Conservation (phyloP, 2,113 vertebrate genomes). For the Hepsetus odoe region DNA sequence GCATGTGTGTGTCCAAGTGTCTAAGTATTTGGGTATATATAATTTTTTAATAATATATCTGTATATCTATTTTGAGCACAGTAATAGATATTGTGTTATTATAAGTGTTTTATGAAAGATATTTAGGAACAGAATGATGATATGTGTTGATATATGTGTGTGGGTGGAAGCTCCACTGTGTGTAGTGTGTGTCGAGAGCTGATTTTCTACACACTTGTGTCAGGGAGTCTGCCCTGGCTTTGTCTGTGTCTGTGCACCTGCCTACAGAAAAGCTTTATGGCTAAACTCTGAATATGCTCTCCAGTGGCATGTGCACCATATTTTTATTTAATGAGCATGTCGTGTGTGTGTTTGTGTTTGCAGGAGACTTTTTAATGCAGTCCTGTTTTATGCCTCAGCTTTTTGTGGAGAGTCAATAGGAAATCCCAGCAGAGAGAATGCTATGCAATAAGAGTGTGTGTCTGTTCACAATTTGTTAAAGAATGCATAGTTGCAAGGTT, state of each 20-base stretch:
- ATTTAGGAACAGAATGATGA: conserved; percentile 28
- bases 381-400: conserved; percentile 61
- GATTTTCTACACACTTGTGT: conserved; percentile 31
- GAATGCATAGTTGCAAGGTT: conserved; percentile 34
- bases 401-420: conserved; percentile 71
- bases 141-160: conserved; percentile 36
- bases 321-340: conserved; percentile 39
- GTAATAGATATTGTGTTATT: not conserved
- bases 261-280: conserved; percentile 47
- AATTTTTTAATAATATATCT: no score
- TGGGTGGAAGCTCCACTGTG: conserved; percentile 33
- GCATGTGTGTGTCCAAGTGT: conserved; percentile 20
- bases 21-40: conserved; percentile 37
- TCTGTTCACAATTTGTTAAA: conserved; percentile 25
- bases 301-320: conserved; percentile 46
- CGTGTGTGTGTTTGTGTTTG: conserved; percentile 13
- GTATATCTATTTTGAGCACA: conserved; percentile 22
- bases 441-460: conserved; percentile 34
- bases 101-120: not conserved
- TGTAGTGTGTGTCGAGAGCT: conserved; percentile 42
- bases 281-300: conserved; percentile 53
- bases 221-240: conserved; percentile 43
- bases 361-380: conserved; percentile 44
- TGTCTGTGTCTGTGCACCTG: conserved; percentile 33
- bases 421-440: conserved; percentile 60